Conservation (phyloP, 2,113 vertebrate genomes). For the Urocynchramus pylzowi region DNA sequence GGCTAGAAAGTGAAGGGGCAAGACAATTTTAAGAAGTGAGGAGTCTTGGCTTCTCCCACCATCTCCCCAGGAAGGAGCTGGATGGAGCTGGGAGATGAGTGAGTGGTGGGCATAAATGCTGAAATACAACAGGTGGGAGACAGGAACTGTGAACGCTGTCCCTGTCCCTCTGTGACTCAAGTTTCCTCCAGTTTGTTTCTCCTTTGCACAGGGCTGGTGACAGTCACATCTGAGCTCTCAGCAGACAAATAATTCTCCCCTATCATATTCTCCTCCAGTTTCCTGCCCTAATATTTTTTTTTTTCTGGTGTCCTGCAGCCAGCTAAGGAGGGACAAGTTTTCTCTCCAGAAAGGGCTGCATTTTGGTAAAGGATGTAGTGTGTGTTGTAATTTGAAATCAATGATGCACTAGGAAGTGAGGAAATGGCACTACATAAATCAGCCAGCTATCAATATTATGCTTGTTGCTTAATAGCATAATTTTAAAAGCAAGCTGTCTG, state of each 20-base stretch:
- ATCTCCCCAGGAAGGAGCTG: background rate
- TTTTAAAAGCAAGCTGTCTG: background rate
- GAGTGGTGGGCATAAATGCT: rapidly evolving
- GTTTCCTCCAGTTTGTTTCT: background rate
- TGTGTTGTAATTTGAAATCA: slow-evolving; percentile 8
- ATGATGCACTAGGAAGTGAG: background rate
- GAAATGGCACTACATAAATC: background rate
- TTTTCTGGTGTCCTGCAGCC: background rate
- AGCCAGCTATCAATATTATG: background rate
- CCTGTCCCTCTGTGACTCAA: background rate
- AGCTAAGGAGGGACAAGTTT: background rate
- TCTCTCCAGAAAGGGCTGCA: background rate
- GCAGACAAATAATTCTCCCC: background rate
- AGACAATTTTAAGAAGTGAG: background rate
- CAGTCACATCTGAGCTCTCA: background rate
- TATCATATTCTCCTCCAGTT: background rate
- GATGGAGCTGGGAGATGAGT: rapidly evolving
- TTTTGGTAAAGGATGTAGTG: background rate
- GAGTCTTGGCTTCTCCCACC: rapidly evolving
- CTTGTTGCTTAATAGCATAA: background rate
- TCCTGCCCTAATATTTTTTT: background rate
- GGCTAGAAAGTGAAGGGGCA: background rate
- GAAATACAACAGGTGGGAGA: background rate
- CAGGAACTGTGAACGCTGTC: rapidly evolving
- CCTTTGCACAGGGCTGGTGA: background rate